These are phyloP conservation scores for Ophiothrix spiculata DNA, from an alignment of 35 echinoderm and acorn worm genomes.

Conservation along the genomic window DNA sequence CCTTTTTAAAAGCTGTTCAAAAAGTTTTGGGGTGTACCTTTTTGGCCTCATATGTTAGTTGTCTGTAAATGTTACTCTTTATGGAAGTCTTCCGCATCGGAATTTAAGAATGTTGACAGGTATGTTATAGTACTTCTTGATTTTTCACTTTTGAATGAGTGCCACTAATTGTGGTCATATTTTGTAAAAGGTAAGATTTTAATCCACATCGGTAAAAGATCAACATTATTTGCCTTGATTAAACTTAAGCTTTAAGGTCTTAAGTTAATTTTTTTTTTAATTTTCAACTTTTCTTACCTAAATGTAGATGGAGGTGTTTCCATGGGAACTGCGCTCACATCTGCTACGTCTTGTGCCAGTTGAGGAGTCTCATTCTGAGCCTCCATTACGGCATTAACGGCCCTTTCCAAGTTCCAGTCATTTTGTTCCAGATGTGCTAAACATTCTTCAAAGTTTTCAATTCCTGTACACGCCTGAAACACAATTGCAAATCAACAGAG, in stretches of 20 bases:
- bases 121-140: no score
- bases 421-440: constrained; percentile 88
- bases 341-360: background rate
- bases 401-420: constrained; percentile 83
- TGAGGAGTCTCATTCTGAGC: constrained; percentile 34
- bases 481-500: background rate
- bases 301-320: constrained; percentile 15
- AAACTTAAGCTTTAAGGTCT: no score
- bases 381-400: constrained; percentile 79
- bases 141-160: no score
- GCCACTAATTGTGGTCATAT: no score
- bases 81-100: no score
- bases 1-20: no score
- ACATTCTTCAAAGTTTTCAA: constrained; percentile 94
- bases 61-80: no score
- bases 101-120: no score
- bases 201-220: background rate
- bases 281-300: background rate
- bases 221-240: background rate
- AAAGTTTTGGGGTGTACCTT: no score
- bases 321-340: constrained; percentile 9
- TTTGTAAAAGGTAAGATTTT: no score
- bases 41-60: no score
- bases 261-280: no score
- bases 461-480: constrained; percentile 88